Base-by-base conservation (phyloP, 2,113 vertebrate species). In the Hipposideros armiger region DNA sequence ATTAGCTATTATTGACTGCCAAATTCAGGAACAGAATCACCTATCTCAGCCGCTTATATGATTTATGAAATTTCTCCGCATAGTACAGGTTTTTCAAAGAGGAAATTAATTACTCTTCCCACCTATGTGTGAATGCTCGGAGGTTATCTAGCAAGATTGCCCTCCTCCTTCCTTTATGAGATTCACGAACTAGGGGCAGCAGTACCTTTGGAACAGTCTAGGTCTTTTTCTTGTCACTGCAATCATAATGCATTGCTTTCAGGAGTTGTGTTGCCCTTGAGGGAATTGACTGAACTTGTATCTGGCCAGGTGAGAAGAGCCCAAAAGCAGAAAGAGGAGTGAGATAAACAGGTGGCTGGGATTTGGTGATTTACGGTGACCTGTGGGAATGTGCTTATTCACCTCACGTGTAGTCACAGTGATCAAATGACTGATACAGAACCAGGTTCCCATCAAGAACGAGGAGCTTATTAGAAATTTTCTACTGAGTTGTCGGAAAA, bases 241-340 rank as follows among this genome's bases (percentile, higher is more conserved):
- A 17, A 9, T 74, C 84, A 45, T 47, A 74, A 69, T 26, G 28
- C 50, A 26, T 47, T 28, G 60, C 22, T 87, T 94, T 78, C 47
- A 30, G 56, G 50, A 83, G 78, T 22, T 80, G 62, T 54, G 72
- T 94, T 70, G 36, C 52, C 28, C 54, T 94, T 76, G 87, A 94
- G 85, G 90, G 92, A 97, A 84, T 69, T 45, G 62, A 95, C 78
- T 69, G 64, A 72, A 74, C 67, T 76, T 95, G 90, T 93, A 54
- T 91, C 93, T 91, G 73, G 67, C 81, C n/a, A 20, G 62, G 66
- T 78, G 64, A 87, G 81, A 91, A 64, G 80, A 82, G 6, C 69
- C 88, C n/a, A 19, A 26, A 92, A 60, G 50, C 76, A 50, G 64
- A 91, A 47, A 84, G 40, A 58, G 52, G 54, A 74, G 54, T 40